phyloP scores from a whole-genome alignment of 2,888 invertebrate genomes.

The Drosophila anomalata region DNA sequence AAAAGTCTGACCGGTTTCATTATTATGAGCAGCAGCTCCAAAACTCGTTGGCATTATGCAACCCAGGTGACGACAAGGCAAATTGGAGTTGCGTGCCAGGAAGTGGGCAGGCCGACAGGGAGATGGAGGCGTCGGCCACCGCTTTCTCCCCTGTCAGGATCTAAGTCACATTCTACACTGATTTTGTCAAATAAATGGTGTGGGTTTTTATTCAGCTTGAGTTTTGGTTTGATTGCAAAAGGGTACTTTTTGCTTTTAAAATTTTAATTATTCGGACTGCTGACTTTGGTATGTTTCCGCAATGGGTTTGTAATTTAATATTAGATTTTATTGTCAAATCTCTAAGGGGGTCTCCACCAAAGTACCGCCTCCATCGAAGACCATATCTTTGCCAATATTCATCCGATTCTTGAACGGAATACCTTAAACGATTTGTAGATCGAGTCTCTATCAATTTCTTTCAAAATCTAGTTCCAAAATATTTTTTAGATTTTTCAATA shows the following conservation, averaged over 20 bases:
- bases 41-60: slow-evolving; percentile 69
- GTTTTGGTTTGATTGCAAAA: neutral
- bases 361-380: too few relatives aligned
- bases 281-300: neutral
- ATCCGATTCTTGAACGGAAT: too few relatives aligned
- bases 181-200: neutral
- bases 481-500: too few relatives aligned
- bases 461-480: too few relatives aligned
- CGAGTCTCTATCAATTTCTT: too few relatives aligned
- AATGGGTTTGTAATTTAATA: neutral
- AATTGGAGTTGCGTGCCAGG: slow-evolving; percentile 75
- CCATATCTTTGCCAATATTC: too few relatives aligned
- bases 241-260: neutral
- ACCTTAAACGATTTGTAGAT: too few relatives aligned
- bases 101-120: slow-evolving; percentile 53
- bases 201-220: neutral
- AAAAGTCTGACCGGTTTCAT: slow-evolving; percentile 59
- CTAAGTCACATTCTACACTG: slow-evolving; percentile 16
- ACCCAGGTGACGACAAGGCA: slow-evolving; percentile 75
- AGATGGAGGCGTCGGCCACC: slow-evolving; percentile 29
- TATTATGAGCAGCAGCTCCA: slow-evolving; percentile 45
- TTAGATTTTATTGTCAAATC: neutral
- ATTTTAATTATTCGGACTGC: slow-evolving; percentile 14
- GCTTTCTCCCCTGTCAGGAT: slow-evolving; percentile 32
- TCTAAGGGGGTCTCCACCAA: too few relatives aligned